Evolutionary conservation across 2,888 invertebrate species (phyloP).

Genomic region (Cephus pygmeus): DNA sequence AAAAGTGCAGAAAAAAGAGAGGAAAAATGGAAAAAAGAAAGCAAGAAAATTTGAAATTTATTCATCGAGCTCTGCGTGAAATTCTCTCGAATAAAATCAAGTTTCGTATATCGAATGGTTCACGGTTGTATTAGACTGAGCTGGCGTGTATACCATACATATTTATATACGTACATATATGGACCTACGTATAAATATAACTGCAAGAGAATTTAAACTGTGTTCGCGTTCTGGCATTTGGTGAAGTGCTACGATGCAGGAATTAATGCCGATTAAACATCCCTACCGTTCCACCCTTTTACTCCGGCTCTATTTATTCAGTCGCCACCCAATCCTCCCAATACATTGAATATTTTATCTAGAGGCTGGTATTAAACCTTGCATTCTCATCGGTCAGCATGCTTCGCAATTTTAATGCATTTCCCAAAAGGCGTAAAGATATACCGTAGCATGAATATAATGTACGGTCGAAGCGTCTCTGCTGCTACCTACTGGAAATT

Average conservation of each 20-base stretch:
- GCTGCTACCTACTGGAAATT: neutral
- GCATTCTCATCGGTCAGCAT: neutral
- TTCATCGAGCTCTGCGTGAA: neutral
- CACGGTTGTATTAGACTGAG: neutral
- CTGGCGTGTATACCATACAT: neutral
- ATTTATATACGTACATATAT: neutral
- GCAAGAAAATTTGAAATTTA: neutral
- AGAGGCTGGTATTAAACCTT: neutral
- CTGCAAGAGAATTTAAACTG: slow-evolving; percentile 2
- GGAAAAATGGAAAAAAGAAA: neutral
- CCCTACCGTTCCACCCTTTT: neutral
- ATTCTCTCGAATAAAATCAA: neutral
- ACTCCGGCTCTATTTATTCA: neutral
- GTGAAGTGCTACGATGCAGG: neutral
- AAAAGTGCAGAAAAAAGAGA: neutral
- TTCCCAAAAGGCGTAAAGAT: neutral
- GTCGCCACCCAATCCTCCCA: neutral
- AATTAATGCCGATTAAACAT: slow-evolving; percentile 7
- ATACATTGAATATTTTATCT: neutral
- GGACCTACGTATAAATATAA: neutral
- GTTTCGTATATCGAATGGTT: neutral
- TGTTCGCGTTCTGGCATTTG: neutral
- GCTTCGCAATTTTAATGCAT: neutral
- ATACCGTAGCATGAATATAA: neutral
- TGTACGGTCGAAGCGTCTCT: neutral